Base-by-base conservation (phyloP, 2,888 invertebrate species). In the Ectropis crepuscularia region DNA sequence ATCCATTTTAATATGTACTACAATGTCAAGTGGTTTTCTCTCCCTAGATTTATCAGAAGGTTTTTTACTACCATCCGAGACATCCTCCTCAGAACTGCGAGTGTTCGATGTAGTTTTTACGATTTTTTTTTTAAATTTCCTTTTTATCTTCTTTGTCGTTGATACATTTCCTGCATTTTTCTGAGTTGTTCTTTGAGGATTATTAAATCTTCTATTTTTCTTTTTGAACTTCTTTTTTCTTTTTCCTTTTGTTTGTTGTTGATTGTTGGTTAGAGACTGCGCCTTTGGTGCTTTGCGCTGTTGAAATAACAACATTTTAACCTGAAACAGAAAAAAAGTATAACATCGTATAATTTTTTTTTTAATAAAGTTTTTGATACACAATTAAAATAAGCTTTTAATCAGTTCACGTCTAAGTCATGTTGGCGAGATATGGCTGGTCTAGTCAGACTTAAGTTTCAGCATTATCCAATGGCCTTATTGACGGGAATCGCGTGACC, bases 1-100 rank as follows among this genome's bases (percentile, higher is more conserved):
- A 51, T 75, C 79, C 82, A 86, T 81, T 80, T 85, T 84, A 71
- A 86, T 86, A 65, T 86, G 85, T 61, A 86, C 83, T 61, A 83
- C 79, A 49, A 86, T 85, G 63, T 86, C 86, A 0, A 85, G 79
- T 2, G 85, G 84, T 48, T 79, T 75, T 12, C 53, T 28, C 16
- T 28, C 16, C 16, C 16, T 57, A 12, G 12, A 6, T 4, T 55
- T 49, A 8, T 11, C 8, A 7, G 16, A 28, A 28, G 16, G 4
- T 28, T 28, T 28, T 28, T 28, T 28, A 28, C 16, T 4, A 28
- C 16, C 4, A 28, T 49, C 49, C 37, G 37, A 11, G 7, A n/a
- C 6, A 12, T 49, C 42, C 16, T 28, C 4, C 16, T 28, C 16
- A 0, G 12, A 12, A 38, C 16, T 51, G 11, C 6, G 12, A 9